Conservation (phyloP, 2,888 invertebrate species). For the Taphrorychus bicolor region DNA sequence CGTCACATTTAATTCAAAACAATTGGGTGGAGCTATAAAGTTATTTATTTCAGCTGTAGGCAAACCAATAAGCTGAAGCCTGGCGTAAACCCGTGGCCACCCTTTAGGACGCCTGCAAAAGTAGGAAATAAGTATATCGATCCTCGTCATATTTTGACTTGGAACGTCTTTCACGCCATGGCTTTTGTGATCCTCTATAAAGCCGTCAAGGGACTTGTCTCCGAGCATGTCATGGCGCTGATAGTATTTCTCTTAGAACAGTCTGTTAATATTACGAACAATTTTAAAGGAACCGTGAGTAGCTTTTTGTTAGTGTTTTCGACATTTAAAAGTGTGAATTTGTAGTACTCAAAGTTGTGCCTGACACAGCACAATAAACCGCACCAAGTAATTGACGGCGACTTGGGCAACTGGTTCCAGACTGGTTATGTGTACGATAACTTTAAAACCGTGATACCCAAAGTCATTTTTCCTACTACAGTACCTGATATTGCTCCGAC, state of each 20-base stretch:
- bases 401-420: constrained; percentile 71
- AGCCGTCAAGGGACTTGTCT: constrained; percentile 77
- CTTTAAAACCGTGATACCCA: constrained; percentile 72
- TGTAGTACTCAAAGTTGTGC: constrained; percentile 61
- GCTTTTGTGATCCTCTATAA: constrained; percentile 85
- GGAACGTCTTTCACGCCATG: constrained; percentile 73
- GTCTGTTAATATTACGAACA: constrained; percentile 64
- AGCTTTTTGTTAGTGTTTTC: background rate
- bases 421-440: constrained; percentile 79
- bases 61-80: constrained; percentile 55
- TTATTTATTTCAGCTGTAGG: constrained; percentile 47
- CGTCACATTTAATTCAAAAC: constrained; percentile 59
- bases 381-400: constrained; percentile 62
- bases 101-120: constrained; percentile 75
- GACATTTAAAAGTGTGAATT: background rate
- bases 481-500: constrained; percentile 66
- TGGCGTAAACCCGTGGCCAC: constrained; percentile 72
- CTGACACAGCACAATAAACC: constrained; percentile 50
- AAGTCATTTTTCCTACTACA: constrained; percentile 64
- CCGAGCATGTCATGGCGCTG: constrained; percentile 89
- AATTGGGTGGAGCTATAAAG: too few relatives aligned
- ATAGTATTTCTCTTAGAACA: constrained; percentile 87
- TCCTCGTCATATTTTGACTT: constrained; percentile 68
- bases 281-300: constrained; percentile 38
- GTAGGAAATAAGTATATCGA: constrained; percentile 72